These are phyloP conservation scores for Lepidocyrtinus sp. DNA, from an alignment of 2,888 invertebrate species.

Conservation along the genomic window DNA sequence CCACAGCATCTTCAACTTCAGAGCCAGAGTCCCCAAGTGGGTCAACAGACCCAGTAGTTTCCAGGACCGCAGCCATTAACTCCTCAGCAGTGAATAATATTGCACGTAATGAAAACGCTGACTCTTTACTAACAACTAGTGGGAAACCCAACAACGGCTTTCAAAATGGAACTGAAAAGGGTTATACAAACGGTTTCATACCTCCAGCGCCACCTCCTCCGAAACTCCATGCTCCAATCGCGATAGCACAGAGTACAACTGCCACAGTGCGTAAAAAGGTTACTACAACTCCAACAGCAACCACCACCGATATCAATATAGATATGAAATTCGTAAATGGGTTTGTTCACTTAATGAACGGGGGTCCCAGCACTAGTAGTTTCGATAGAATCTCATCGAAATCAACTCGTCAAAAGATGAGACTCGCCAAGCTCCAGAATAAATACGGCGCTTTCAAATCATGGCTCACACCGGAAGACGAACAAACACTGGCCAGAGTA, in stretches of 20 bases:
- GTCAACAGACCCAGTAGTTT: too few species aligned
- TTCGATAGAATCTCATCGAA: slow-evolving; percentile 37
- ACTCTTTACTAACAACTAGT: too few species aligned
- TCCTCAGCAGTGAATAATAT: too few species aligned
- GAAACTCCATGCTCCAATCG: not conserved
- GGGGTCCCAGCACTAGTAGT: slow-evolving; percentile 17
- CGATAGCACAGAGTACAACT: slow-evolving; percentile 45
- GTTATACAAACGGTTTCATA: not conserved
- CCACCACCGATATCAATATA: slow-evolving; percentile 39
- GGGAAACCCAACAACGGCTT: too few species aligned
- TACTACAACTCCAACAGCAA: slow-evolving; percentile 18
- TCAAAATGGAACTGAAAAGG: not conserved
- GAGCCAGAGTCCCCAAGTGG: too few species aligned
- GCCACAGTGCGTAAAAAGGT: slow-evolving; percentile 29
- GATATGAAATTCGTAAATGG: slow-evolving; percentile 58
- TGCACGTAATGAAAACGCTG: too few species aligned
- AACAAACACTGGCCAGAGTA: slow-evolving; percentile 68
- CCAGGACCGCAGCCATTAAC: too few species aligned
- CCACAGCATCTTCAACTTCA: too few species aligned
- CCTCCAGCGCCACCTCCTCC: slow-evolving; percentile 19
- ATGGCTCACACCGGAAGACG: slow-evolving; percentile 64
- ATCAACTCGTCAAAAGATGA: slow-evolving; percentile 52
- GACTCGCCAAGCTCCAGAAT: slow-evolving; percentile 55
- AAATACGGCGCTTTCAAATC: slow-evolving; percentile 55
- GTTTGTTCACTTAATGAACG: slow-evolving; percentile 44